Percentiles rank a stretch among this genome's conserved stretches.
These are phyloP conservation scores for Macrobrachium rosenbergii DNA, from an alignment of 1,140 invertebrate genomes.

Conservation along the genomic window DNA sequence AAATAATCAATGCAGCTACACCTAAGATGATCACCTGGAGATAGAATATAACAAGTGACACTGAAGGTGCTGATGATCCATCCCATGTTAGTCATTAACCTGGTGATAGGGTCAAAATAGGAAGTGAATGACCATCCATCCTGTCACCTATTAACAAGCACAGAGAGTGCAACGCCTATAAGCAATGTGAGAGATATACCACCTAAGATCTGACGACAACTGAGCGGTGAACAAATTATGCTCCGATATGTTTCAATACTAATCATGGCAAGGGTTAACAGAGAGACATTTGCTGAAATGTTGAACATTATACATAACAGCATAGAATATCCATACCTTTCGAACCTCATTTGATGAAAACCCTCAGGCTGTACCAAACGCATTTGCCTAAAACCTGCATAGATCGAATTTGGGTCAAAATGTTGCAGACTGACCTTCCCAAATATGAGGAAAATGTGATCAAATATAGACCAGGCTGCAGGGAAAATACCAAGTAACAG, in stretches of 20 bases:
- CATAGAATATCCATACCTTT: slow-evolving; percentile 4
- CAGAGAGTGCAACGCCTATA: neutral
- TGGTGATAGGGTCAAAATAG: slow-evolving; percentile 33
- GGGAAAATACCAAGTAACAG: slow-evolving; percentile 4
- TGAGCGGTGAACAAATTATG: neutral
- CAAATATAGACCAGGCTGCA: neutral
- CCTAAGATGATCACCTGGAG: neutral
- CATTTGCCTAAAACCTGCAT: neutral
- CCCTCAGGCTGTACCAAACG: neutral
- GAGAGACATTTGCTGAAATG: neutral
- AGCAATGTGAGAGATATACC: neutral
- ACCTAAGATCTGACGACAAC: neutral
- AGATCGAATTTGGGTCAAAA: neutral
- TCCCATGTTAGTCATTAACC: slow-evolving; percentile 12
- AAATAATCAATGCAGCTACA: neutral
- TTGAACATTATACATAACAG: slow-evolving; percentile 1
- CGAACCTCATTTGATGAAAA: slow-evolving; percentile 20
- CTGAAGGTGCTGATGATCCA: neutral
- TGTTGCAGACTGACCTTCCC: neutral
- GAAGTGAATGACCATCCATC: neutral
- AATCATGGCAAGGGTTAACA: slow-evolving; percentile 9
- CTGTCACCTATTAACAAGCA: slow-evolving; percentile 9
- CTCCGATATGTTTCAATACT: neutral
- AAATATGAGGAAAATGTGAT: neutral
- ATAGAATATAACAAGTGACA: slow-evolving; percentile 7